Evolutionary conservation across 2,113 vertebrate genomes (phyloP).

Genomic region (Trematomus loennbergii): DNA sequence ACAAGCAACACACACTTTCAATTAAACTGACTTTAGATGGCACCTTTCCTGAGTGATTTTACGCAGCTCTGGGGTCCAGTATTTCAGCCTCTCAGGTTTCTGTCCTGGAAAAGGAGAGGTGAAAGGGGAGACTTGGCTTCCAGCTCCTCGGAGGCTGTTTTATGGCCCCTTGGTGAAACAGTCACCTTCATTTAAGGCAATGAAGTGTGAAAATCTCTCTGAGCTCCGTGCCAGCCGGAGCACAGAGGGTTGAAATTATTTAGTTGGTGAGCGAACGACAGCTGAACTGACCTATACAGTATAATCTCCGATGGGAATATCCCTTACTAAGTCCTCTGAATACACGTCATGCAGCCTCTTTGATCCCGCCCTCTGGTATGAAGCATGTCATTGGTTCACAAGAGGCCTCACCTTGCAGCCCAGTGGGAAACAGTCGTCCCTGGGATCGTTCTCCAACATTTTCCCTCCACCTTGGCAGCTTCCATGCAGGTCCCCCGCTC

Average conservation of each 20-base stretch:
- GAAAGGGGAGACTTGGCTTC: slow-evolving; percentile 43
- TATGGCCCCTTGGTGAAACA: slow-evolving; percentile 48
- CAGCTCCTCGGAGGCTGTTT: slow-evolving; percentile 36
- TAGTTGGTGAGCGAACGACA: slow-evolving; percentile 21
- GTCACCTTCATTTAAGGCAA: slow-evolving; percentile 61
- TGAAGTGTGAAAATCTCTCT: slow-evolving; percentile 60
- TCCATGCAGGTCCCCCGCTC: slow-evolving; percentile 46
- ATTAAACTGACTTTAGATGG: slow-evolving; percentile 12
- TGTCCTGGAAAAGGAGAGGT: slow-evolving; percentile 22
- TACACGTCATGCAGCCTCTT: slow-evolving; percentile 29
- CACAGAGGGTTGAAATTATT: slow-evolving; percentile 45
- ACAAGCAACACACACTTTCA: slow-evolving; percentile 2
- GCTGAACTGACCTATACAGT: slow-evolving; percentile 37
- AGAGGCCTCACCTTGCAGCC: background rate
- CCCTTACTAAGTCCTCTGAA: slow-evolving; percentile 26
- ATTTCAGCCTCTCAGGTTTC: slow-evolving; percentile 46
- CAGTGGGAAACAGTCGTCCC: slow-evolving; percentile 7
- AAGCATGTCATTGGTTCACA: background rate
- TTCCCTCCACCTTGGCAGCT: slow-evolving; percentile 19
- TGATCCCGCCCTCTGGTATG: slow-evolving; percentile 28
- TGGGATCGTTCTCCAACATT: slow-evolving; percentile 37
- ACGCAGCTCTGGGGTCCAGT: slow-evolving; percentile 25
- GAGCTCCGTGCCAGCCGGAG: slow-evolving; percentile 8
- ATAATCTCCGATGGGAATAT: slow-evolving; percentile 44
- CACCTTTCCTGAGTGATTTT: slow-evolving; percentile 22